A percentile compares a stretch with the other conserved stretches of the same genome.
Conservation (phyloP, 2,888 invertebrate species). For the Nephrotoma appendiculata region DNA sequence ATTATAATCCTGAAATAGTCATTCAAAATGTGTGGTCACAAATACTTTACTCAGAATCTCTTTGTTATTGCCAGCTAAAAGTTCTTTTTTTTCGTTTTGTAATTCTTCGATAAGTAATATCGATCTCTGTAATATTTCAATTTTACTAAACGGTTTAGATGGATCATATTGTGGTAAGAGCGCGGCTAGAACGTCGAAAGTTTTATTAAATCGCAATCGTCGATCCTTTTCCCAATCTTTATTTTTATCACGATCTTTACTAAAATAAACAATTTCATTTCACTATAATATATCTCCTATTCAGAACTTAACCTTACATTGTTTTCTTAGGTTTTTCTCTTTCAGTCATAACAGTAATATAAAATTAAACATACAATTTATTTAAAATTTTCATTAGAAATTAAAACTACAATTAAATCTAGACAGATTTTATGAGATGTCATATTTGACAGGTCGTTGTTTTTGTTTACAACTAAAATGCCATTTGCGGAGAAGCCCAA, state of each 20-base stretch:
- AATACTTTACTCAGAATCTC: constrained; percentile 14
- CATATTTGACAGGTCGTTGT: background rate
- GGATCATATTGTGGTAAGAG: constrained; percentile 28
- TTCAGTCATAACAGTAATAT: background rate
- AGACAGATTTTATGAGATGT: background rate
- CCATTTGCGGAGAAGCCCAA: background rate
- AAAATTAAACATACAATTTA: background rate
- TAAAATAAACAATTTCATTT: background rate
- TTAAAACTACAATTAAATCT: background rate
- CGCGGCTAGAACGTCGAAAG: constrained; percentile 24
- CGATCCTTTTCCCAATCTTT: constrained; percentile 46
- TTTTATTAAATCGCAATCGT: constrained; percentile 37
- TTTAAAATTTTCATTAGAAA: background rate
- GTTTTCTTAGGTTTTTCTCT: background rate
- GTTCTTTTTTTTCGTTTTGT: constrained; percentile 25
- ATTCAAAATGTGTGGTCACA: background rate
- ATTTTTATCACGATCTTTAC: constrained; percentile 14
- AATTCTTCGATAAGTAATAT: constrained; percentile 27
- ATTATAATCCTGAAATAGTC: background rate
- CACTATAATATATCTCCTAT: background rate
- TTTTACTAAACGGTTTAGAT: constrained; percentile 28
- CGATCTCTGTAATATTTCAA: constrained; percentile 31
- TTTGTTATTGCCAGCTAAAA: constrained; percentile 17
- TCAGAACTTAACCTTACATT: background rate
- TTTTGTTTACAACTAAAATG: background rate